Evolutionary conservation across 2,113 vertebrate species (phyloP).

Genomic region (Carassius gibelio): DNA sequence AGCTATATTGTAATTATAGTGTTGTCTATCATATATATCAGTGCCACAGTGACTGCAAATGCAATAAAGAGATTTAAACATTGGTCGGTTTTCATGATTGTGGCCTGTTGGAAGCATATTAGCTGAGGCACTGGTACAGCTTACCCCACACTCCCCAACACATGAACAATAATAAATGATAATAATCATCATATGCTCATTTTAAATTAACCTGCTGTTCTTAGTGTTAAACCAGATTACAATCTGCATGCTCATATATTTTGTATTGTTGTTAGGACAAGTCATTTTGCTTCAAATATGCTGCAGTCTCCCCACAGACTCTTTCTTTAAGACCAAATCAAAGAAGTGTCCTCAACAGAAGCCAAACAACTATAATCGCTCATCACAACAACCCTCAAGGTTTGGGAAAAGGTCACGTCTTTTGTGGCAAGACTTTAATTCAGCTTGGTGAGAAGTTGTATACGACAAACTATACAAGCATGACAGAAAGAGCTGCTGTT

Average conservation of each 20-base stretch:
- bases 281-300: slow-evolving; percentile 30
- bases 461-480: slow-evolving; percentile 35
- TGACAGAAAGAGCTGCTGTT: slow-evolving; percentile 26
- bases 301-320: slow-evolving; percentile 30
- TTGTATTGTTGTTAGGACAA: slow-evolving; percentile 37
- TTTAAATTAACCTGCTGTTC: not conserved
- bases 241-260: not conserved
- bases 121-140: no score
- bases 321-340: slow-evolving; percentile 46
- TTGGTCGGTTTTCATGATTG: not conserved
- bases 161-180: not conserved
- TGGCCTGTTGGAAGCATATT: not conserved
- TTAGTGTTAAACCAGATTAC: not conserved
- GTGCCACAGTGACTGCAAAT: not conserved
- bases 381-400: slow-evolving; percentile 51
- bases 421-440: slow-evolving; percentile 54
- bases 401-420: slow-evolving; percentile 53
- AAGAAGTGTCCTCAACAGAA: slow-evolving; percentile 46
- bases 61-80: not conserved
- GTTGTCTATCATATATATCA: not conserved
- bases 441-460: slow-evolving; percentile 48
- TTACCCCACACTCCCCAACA: no score
- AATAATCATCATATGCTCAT: slow-evolving; percentile 3
- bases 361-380: slow-evolving; percentile 51
- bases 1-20: not conserved